phyloP scores from a whole-genome alignment of 2,797 vertebrate genomes.

The Nannoperca australis region DNA sequence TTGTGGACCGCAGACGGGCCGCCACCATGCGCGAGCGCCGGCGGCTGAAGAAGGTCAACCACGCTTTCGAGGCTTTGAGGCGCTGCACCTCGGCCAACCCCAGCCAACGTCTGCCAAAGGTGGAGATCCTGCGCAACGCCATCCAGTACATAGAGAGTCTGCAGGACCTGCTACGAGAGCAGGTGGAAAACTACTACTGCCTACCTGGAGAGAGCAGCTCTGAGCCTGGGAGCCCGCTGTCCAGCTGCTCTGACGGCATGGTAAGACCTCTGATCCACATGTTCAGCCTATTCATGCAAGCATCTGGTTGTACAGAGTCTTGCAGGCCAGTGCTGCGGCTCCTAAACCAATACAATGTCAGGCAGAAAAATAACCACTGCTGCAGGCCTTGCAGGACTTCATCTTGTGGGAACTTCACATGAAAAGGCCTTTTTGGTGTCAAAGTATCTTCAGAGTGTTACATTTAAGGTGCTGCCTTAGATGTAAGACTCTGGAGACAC shows the following conservation, averaged over 20 bases:
- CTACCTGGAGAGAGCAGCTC: conserved; percentile 91
- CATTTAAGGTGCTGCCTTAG: neutral
- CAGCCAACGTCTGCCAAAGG: conserved; percentile 96
- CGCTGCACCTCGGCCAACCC: conserved; percentile 95
- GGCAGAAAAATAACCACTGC: conserved; percentile 1
- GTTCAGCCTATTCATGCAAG: conserved; percentile 6
- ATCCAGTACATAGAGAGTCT: conserved; percentile 98
- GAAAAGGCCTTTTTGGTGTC: conserved; percentile 17
- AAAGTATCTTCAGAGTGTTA: neutral
- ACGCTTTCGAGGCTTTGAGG: conserved; percentile 95
- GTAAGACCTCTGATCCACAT: conserved; percentile 84
- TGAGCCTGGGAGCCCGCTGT: conserved; percentile 92
- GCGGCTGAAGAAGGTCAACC: conserved; percentile 97
- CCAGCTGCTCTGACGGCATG: conserved; percentile 95
- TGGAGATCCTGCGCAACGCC: conserved; percentile 98
- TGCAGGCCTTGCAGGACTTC: neutral
- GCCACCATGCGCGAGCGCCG: conserved; percentile 98
- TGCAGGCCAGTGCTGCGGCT: neutral
- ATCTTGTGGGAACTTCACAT: neutral
- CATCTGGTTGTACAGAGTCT: conserved; percentile 9
- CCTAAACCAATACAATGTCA: neutral
- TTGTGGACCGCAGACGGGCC: conserved; percentile 92
- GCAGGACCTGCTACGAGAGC: conserved; percentile 94
- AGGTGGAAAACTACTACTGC: conserved; percentile 94
- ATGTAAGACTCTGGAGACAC: too few relatives aligned